These are phyloP conservation scores for Enteromius paludinosus DNA, from an alignment of 2,797 vertebrate genomes.

Conservation along the genomic window DNA sequence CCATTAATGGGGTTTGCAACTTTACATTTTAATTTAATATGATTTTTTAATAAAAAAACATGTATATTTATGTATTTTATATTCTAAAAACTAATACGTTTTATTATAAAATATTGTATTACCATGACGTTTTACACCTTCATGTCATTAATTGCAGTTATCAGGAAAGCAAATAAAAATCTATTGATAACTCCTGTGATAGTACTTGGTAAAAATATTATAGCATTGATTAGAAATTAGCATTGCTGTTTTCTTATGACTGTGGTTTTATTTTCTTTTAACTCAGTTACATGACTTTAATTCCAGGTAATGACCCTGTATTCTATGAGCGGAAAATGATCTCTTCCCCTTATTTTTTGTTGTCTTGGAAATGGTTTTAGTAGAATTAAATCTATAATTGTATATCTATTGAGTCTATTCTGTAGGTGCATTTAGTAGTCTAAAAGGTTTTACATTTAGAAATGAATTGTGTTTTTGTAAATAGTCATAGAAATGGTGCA, in stretches of 20 bases:
- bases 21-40: background rate
- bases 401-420: background rate
- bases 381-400: background rate
- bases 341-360: background rate
- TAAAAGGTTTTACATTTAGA: background rate
- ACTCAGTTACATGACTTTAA: conserved; percentile 71
- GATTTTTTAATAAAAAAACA: background rate
- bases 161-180: background rate
- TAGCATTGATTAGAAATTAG: conserved; percentile 22
- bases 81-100: background rate
- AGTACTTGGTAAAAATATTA: background rate
- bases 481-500: background rate
- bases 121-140: background rate
- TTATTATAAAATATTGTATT: background rate
- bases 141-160: background rate
- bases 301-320: conserved; percentile 67
- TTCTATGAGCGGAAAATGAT: conserved; percentile 64
- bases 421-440: background rate
- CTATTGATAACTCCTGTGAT: background rate
- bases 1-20: no score
- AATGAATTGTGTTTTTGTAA: background rate
- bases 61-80: background rate
- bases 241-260: conserved; percentile 69
- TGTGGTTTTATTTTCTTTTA: conserved; percentile 70
- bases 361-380: background rate